Conservation (phyloP, 2,888 invertebrate genomes). For the Crematogaster levior region DNA sequence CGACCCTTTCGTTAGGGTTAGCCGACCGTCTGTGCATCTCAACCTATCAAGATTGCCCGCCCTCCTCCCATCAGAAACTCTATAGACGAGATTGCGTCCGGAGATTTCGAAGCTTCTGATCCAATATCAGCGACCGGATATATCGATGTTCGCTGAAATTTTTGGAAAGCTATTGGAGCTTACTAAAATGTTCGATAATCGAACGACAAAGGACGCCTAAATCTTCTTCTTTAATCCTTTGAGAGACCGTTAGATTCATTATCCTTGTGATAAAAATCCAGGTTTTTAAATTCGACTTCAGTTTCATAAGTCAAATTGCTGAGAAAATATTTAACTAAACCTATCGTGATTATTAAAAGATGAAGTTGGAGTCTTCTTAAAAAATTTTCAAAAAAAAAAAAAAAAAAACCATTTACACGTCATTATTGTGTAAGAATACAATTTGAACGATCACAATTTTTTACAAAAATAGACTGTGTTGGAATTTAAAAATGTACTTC, state of each 20-base stretch:
- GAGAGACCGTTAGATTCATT: background rate
- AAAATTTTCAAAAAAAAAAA: background rate
- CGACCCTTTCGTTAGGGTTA: constrained; percentile 32
- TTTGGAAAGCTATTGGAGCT: constrained; percentile 17
- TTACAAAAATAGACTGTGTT: background rate
- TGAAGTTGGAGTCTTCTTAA: background rate
- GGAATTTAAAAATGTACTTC: constrained; percentile 4
- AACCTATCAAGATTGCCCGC: constrained; percentile 19
- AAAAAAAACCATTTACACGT: background rate
- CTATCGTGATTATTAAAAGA: background rate
- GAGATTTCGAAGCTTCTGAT: constrained; percentile 25
- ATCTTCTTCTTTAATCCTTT: background rate
- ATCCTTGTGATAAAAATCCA: background rate
- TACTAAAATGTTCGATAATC: constrained; percentile 32
- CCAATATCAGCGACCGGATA: constrained; percentile 35
- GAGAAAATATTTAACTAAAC: constrained; percentile 5
- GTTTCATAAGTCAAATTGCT: background rate
- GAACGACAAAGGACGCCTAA: constrained; percentile 11
- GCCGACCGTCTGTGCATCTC: constrained; percentile 15
- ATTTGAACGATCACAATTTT: too few species aligned
- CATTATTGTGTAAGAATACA: background rate
- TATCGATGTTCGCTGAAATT: constrained; percentile 30
- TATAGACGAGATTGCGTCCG: constrained; percentile 24
- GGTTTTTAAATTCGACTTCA: constrained; percentile 1
- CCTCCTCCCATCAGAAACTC: background rate